These are phyloP conservation scores for Arnoldichthys spilopterus DNA, from an alignment of 2,797 vertebrate genomes.

Conservation along the genomic window DNA sequence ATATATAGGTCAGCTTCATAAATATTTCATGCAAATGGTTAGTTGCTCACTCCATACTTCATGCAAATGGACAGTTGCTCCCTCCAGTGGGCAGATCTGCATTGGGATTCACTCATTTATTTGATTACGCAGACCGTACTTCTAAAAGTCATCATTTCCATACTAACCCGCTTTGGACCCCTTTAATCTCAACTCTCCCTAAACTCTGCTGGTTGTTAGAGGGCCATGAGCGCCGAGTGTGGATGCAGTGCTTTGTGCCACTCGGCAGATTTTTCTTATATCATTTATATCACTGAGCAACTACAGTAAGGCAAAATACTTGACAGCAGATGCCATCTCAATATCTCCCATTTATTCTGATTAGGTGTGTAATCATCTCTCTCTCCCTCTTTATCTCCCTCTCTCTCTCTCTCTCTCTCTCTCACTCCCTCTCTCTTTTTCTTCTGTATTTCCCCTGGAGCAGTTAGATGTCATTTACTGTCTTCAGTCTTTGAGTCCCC, in stretches of 20 bases:
- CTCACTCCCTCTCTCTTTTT: constrained; percentile 26
- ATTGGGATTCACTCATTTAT: constrained; percentile 56
- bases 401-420: constrained; percentile 31
- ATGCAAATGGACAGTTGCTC: constrained; percentile 56
- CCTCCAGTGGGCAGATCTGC: constrained; percentile 54
- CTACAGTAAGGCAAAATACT: constrained; percentile 29
- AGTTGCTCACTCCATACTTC: constrained; percentile 55
- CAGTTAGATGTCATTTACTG: constrained; percentile 40
- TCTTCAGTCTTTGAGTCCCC: constrained; percentile 19
- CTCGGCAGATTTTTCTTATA: constrained; percentile 46
- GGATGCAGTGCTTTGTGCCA: constrained; percentile 30
- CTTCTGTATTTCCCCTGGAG: constrained; percentile 26
- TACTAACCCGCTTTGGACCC: constrained; percentile 56
- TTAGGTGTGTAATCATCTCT: constrained; percentile 53
- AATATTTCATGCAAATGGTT: constrained; percentile 62
- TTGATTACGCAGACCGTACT: constrained; percentile 57
- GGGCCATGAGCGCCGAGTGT: constrained; percentile 23
- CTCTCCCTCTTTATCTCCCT: constrained; percentile 25
- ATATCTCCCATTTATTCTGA: constrained; percentile 54
- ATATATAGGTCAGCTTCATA: constrained; percentile 61
- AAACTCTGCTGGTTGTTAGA: constrained; percentile 27
- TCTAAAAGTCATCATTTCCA: constrained; percentile 62
- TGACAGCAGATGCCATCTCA: constrained; percentile 45
- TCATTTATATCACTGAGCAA: constrained; percentile 14
- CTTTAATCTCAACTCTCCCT: constrained; percentile 52